Conservation (phyloP, 2,113 vertebrate genomes). For the Anoura caudifer region DNA sequence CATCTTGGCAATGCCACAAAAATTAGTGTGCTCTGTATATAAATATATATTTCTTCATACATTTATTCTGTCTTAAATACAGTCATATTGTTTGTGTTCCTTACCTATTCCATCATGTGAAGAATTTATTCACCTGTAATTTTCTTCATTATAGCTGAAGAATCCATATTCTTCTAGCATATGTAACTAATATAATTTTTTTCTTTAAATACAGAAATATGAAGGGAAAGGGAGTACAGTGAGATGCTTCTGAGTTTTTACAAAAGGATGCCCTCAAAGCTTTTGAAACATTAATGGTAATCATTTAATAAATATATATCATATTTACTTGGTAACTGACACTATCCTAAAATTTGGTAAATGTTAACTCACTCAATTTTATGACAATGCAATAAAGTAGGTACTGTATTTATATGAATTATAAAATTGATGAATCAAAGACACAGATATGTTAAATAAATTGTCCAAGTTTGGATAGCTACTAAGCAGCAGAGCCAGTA, state of each 20-base stretch:
- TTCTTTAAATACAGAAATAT: neutral
- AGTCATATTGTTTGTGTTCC: neutral
- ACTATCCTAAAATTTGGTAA: neutral
- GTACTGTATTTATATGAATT: neutral
- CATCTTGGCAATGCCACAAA: conserved; percentile 20
- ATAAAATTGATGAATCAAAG: neutral
- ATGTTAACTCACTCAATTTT: neutral
- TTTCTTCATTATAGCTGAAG: neutral
- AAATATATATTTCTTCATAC: neutral
- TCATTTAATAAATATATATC: neutral
- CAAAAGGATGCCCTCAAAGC: neutral
- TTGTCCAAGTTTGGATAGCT: neutral
- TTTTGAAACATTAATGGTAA: neutral
- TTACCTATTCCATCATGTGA: neutral
- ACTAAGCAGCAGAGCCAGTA: neutral
- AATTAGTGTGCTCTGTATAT: neutral
- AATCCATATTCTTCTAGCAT: neutral
- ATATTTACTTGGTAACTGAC: neutral
- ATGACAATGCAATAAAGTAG: neutral
- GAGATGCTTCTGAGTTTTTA: neutral
- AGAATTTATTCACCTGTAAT: conserved; percentile 11
- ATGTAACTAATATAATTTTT: neutral
- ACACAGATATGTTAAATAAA: neutral
- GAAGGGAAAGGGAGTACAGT: neutral
- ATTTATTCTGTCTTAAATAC: neutral